Evolutionary conservation across 53 echinoderm and acorn worm genomes (phyloP), one percentile per base, ranked within the genome.

Genomic region (Luidia sarsii): DNA sequence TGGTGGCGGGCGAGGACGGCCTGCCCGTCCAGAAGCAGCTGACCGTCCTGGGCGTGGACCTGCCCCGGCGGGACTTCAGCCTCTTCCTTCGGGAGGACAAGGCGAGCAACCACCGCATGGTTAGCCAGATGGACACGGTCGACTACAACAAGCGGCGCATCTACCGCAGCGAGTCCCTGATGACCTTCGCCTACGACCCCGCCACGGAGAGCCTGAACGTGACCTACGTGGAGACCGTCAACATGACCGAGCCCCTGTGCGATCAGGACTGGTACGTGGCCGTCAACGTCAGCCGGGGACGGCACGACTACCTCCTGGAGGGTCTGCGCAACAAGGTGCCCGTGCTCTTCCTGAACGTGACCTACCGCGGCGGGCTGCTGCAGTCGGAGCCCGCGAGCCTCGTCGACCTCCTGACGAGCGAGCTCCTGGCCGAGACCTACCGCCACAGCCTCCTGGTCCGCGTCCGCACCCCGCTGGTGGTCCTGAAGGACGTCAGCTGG

Each of bases 401-500:
- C n/a, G n/a, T n/a, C n/a, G 27, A 18, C 31, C 30, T 7, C 15
- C 21, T 41, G 3, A 61, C 18, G 21, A 19, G 20, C 4, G 62
- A 74, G 14, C 30, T 48, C 15, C 28, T 25, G 29, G 48, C 2
- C 0, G 28, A n/a, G 29, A 30, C 14, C 0, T 3, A 48, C 9
- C 77, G 61, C 11, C 77, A 22, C 32, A 31, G 28, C 1, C 3
- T 77, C 77, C 25, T 22, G 37, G 8, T 77, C 60, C 8, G 59
- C 48, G 4, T 59, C 45, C 28, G 48, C 55, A 61, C 77, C 29
- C 77, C 77, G 6, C 46, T 77, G 20, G 77, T 38, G 33, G 10
- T 77, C 30, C 35, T 43, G 60, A 77, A 77, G 31, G 48, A 77
- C 19, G 45, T 77, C 35, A 19, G 25, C 20, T 77, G 46, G 61